phyloP scores from a whole-genome alignment of 2,888 invertebrate species.

The Orchesella flavescens region DNA sequence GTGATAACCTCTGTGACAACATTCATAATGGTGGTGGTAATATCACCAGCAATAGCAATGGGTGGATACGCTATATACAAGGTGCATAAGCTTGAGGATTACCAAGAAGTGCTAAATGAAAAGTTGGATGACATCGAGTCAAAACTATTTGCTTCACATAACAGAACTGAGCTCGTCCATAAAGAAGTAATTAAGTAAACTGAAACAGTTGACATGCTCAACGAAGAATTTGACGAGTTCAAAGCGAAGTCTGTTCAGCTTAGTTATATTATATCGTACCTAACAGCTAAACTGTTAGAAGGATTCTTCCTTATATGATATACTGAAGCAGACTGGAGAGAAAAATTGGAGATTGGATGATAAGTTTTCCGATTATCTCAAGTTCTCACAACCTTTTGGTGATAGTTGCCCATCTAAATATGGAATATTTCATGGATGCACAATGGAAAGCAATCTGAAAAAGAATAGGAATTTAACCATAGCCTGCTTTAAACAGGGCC shows the following conservation, averaged over 20 bases:
- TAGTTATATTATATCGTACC: constrained; percentile 25
- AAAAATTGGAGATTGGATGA: constrained; percentile 43
- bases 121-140: too few species aligned
- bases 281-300: constrained; percentile 23
- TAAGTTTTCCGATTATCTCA: constrained; percentile 53
- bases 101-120: not conserved
- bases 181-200: too few species aligned
- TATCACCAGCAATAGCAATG: too few species aligned
- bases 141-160: too few species aligned
- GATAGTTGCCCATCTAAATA: constrained; percentile 47
- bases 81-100: not conserved
- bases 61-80: not conserved
- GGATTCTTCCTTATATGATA: too few species aligned
- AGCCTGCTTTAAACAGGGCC: constrained; percentile 49
- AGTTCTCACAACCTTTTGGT: constrained; percentile 51
- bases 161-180: too few species aligned
- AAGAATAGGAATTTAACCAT: constrained; percentile 21
- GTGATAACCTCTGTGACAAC: not conserved
- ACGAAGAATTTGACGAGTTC: too few species aligned
- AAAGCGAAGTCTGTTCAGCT: constrained; percentile 14
- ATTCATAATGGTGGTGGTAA: too few species aligned
- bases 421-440: too few species aligned
- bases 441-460: not conserved
- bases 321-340: constrained; percentile 27
- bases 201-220: too few species aligned